Evolutionary conservation across 2,797 vertebrate genomes (phyloP), one percentile per base, ranked within the genome.

Genomic region (Protonibea diacanthus): DNA sequence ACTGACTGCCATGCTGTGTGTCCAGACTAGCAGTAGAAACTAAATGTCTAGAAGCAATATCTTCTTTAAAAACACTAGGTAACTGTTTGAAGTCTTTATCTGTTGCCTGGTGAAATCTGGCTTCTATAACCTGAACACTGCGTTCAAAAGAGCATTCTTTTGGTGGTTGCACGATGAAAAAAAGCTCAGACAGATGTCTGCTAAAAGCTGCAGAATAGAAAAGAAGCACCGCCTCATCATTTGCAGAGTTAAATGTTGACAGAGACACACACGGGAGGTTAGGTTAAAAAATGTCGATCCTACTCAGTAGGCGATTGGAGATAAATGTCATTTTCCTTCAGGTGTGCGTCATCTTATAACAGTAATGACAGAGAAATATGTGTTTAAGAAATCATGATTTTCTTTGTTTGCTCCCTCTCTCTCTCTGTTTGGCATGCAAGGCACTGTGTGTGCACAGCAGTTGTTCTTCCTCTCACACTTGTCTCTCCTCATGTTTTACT

Each of bases 371-470:
- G 68, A 71, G 38, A 76, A 68, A 51, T 14, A 10, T 12, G 23
- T 57, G 68, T 18, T 53, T 23, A 25, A 25, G 65, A 58, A 78
- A 66, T 6, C 0, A 1, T 60, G 64, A 21, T n/a, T 56, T 60
- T 56, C 65, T 90, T 80, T 87, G 70, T 87, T 73, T 71, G 48
- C 62, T 21, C 45, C 29, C 68, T n/a, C n/a, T 59, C 64, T 59
- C 64, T 56, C 51, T 76, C 61, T 59, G 42, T 68, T 68, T 73
- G 60, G 64, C 52, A 72, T 75, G 59, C 51, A 8, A 52, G 8
- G 29, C 42, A 40, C 61, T 64, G 62, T 61, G 56, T 48, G 66
- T 51, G 61, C 78, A 72, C 71, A 73, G 53, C 51, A 45, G 73
- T 76, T 51, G 44, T 62, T 88, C 61, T 60, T 51, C 40, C 33